Evolutionary conservation across 1,140 invertebrate species (phyloP), one percentile per base, ranked within the genome.

Genomic region (Ceratosolen fusciceps): DNA sequence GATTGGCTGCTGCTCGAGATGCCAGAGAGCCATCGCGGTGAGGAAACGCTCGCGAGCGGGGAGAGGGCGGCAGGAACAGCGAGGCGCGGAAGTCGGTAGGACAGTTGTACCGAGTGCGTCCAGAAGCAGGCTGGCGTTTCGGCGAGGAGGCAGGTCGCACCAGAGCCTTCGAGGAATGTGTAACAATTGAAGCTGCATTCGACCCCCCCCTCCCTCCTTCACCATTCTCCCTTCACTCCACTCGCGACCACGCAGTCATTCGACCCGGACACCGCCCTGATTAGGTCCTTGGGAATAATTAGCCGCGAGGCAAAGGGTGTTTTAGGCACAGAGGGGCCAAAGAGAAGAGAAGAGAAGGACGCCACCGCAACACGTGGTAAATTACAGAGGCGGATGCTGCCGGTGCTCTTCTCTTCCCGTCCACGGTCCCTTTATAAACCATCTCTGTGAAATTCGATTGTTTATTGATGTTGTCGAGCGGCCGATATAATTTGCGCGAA

Each of bases 1-100:
- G 87, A 89, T 88, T 88, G 87, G 86, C 54, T 65, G 70, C 16
- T 65, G 34, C 37, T 7, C 31, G n/a, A 37, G n/a, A 49, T 2
- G 68, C 24, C n/a, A 60, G 56, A 47, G 19, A 26, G 37, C 7
- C 2, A 52, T 14, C 21, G 12, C 39, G 34, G 24, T 9, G 49
- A 12, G 24, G 54, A 43, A 19, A 74, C 16, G 26, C 5, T 3
- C n/a, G 43, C 0, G 43, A 43, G 34, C 2, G 43, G 4, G 19
- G 2, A 34, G 1, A 37, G 31, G 37, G 1, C 5, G n/a, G 19
- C 19, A 34, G 10, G 54, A 74, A 49, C 7, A 39, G 31, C 16
- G 31, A 31, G 12, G 19, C 2, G 26, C n/a, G 14, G 10, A 19
- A 5, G 39, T 7, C 7, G 29, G 21, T 12, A 14, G 19, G 2